Percentiles rank a stretch among this genome's conserved stretches.
Evolutionary conservation across 2,113 vertebrate species (phyloP).

Genomic region (Caloenas nicobarica): DNA sequence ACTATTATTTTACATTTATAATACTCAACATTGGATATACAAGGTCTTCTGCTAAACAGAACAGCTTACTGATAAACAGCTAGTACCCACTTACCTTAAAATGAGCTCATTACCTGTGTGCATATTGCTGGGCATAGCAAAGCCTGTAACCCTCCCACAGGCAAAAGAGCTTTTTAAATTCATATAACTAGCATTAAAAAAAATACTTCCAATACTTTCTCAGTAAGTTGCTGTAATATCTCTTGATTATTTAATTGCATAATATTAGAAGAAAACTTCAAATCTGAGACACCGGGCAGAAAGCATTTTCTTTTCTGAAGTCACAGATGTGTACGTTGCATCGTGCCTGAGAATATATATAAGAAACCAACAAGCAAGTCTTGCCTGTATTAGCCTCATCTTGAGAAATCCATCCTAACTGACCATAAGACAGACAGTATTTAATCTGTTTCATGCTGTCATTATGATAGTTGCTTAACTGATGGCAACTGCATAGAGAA

Average conservation of each 20-base stretch:
- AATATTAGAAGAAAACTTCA: neutral
- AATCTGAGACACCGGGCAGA: accelerated
- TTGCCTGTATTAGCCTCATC: neutral
- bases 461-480: neutral
- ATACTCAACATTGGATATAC: neutral
- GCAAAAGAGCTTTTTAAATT: neutral
- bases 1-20: neutral
- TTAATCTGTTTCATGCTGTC: neutral
- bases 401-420: neutral
- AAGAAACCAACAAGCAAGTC: neutral
- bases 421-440: neutral
- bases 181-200: neutral
- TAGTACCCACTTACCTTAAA: neutral
- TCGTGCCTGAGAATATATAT: accelerated
- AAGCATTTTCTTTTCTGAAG: neutral
- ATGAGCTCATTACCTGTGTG: neutral
- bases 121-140: accelerated
- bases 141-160: neutral
- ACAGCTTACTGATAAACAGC: neutral
- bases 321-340: neutral
- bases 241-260: neutral
- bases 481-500: neutral
- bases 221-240: neutral
- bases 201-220: neutral
- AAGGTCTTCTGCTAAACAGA: neutral